Evolutionary conservation across 1,140 invertebrate species (phyloP).

Genomic region (Lamellibrachia luymesi): DNA sequence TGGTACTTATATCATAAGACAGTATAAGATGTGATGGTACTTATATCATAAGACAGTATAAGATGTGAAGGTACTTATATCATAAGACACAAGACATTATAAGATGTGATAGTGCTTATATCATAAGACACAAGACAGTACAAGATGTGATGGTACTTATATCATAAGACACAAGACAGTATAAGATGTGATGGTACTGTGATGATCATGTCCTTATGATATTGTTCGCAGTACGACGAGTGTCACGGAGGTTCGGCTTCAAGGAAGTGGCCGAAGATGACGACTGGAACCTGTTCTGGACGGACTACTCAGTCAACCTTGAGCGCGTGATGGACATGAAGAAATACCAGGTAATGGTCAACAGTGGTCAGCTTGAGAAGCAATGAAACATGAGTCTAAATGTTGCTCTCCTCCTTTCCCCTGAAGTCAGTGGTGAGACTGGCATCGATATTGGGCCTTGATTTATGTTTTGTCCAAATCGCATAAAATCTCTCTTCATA

Average conservation of each 20-base stretch:
- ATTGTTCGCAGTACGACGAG: conserved; percentile 46
- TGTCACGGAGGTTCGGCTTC: conserved; percentile 74
- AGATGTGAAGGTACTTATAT: neutral
- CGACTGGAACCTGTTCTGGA: conserved; percentile 87
- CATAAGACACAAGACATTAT: neutral
- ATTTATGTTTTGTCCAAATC: no score
- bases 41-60: neutral
- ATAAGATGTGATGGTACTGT: neutral
- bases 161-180: neutral
- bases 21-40: neutral
- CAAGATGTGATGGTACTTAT: neutral
- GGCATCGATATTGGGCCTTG: no score
- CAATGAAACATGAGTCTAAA: neutral
- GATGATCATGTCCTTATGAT: neutral
- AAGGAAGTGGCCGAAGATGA: conserved; percentile 77
- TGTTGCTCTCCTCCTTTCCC: neutral
- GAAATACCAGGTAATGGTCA: conserved; percentile 66
- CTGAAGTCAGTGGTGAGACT: no score
- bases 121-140: neutral
- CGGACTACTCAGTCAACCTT: conserved; percentile 76
- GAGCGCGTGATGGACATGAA: conserved; percentile 86
- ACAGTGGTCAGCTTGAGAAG: neutral
- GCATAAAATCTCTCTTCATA: no score
- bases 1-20: neutral
- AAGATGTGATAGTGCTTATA: neutral